These are phyloP conservation scores for Dicyrtoma fusca DNA, from an alignment of 2,888 invertebrate species.

Conservation along the genomic window DNA sequence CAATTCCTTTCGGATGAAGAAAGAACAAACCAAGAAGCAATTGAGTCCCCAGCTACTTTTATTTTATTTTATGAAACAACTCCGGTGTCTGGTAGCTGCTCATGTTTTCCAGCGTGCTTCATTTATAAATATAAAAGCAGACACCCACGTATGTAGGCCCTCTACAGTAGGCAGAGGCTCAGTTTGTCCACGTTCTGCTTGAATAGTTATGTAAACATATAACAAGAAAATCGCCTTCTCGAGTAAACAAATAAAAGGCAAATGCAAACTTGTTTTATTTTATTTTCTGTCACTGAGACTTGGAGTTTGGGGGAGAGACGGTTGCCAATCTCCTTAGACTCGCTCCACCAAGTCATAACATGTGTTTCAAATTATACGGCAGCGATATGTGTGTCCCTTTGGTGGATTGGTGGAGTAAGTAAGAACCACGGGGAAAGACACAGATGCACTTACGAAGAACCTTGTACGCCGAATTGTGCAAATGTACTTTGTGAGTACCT, in stretches of 20 bases:
- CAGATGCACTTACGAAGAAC: too few species aligned
- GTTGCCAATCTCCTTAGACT: too few species aligned
- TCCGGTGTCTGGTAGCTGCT: too few species aligned
- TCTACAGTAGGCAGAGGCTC: not conserved
- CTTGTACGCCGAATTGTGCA: too few species aligned
- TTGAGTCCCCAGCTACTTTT: constrained; percentile 3
- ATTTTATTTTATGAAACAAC: not conserved
- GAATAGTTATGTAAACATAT: constrained; percentile 9
- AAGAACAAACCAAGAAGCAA: constrained; percentile 21
- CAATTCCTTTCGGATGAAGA: constrained; percentile 16
- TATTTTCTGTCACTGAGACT: not conserved
- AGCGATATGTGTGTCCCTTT: too few species aligned
- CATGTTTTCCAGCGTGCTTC: too few species aligned
- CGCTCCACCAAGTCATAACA: too few species aligned
- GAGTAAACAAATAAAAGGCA: not conserved
- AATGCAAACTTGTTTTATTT: constrained; percentile 16
- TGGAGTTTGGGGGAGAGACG: too few species aligned
- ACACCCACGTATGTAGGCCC: not conserved
- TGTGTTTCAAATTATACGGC: too few species aligned
- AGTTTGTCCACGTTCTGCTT: not conserved
- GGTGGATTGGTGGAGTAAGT: too few species aligned
- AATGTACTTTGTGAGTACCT: too few species aligned
- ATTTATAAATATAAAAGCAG: not conserved
- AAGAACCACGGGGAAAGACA: too few species aligned
- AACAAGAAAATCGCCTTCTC: not conserved